A percentile compares a stretch with the other conserved stretches of the same genome.
Evolutionary conservation across 2,797 vertebrate species (phyloP).

Genomic region (Pithecia hirsuta): DNA sequence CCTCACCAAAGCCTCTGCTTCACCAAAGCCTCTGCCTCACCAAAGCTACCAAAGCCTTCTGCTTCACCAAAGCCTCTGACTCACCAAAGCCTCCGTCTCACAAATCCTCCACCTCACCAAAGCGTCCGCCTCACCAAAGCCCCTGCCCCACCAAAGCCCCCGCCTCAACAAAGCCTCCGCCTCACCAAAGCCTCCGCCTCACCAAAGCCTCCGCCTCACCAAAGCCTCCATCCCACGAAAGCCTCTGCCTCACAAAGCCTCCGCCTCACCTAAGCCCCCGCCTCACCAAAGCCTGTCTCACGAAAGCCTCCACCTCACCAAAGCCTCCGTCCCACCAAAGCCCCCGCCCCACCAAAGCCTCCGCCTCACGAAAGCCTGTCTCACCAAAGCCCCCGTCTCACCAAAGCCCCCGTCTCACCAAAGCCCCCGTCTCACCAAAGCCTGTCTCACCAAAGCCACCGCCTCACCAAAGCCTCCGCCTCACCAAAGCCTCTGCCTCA

Average conservation of each 20-base stretch:
- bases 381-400: fast-evolving
- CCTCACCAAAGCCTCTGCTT: no score
- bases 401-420: fast-evolving
- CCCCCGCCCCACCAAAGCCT: background rate
- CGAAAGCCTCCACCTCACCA: background rate
- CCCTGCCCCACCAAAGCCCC: no score
- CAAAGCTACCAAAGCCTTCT: no score
- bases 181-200: fast-evolving
- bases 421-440: background rate
- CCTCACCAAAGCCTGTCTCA: fast-evolving
- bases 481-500: fast-evolving
- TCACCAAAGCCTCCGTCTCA: no score
- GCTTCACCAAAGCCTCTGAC: fast-evolving
- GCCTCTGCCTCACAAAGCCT: fast-evolving
- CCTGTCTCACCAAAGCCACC: no score
- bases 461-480: background rate
- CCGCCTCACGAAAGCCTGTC: no score
- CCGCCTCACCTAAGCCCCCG: no score
- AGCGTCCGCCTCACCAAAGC: no score
- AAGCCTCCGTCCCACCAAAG: fast-evolving
- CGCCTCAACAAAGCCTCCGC: no score
- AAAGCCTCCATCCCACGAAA: no score
- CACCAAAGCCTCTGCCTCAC: no score
- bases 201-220: no score
- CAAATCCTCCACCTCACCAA: background rate